Evolutionary conservation across 2,888 invertebrate genomes (phyloP), one percentile per base, ranked within the genome.

Genomic region (Eucera pruinosa): DNA sequence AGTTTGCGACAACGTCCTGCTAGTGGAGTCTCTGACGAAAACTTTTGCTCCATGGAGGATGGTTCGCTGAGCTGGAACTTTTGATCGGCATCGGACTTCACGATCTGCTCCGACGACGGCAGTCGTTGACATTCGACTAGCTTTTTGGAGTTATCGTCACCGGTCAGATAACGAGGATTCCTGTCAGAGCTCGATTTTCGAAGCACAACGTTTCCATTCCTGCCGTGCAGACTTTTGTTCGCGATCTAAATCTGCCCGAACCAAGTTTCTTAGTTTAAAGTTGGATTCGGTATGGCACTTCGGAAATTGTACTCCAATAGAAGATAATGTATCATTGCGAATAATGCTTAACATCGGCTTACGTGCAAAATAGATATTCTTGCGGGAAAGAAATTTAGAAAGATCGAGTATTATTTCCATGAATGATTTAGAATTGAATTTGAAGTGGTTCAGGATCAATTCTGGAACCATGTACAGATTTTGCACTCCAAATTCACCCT

Each of bases 71-170:
- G 69, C 18, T 18, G n/a, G 18, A 77, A 78, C 66, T 78, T 78
- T 61, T 60, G 50, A 78, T 70, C 69, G 60, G 43, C 57, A 68
- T 71, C 57, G 55, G 50, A 41, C 66, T 78, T 61, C 78, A 54
- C 57, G 58, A 60, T 70, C 57, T 45, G n/a, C 6, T 47, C 47
- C 39, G n/a, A 33, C 25, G n/a, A 39, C 48, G 20, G 20, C 50
- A 41, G 47, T 43, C 77, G 36, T 48, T 47, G 62, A 52, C 43
- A 47, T 60, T 48, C 76, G 41, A 13, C 7, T 25, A 36, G 11
- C 27, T 50, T 43, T 57, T 57, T 45, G 50, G 33, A 43, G 41
- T 50, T 25, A 45, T 39, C 18, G 58, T 58, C 23, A 5, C 23
- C 33, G 23, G 30, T 23, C 18, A 18, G 41, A 30, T 70, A 71